A percentile compares a stretch with the other conserved stretches of the same genome.
Conservation (phyloP, 1,140 invertebrate genomes). For the Brachionus asplanchnoidis region DNA sequence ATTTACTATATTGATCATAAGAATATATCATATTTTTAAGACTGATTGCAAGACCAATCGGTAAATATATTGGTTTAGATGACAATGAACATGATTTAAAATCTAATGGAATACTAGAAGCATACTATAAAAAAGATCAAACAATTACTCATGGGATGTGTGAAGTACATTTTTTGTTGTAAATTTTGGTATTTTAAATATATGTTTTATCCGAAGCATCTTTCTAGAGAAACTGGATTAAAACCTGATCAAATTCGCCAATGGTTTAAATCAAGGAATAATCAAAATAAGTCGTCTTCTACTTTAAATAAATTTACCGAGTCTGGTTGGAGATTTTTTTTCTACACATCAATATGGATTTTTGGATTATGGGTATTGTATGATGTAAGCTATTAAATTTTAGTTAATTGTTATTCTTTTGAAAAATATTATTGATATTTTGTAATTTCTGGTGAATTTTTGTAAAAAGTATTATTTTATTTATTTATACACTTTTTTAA, state of each 20-base stretch:
- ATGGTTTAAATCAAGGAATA: not conserved
- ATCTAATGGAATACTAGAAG: not conserved
- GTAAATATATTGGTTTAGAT: not conserved
- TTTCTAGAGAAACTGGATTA: not conserved
- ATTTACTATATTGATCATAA: too few relatives aligned
- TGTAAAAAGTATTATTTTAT: too few relatives aligned
- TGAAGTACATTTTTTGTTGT: not conserved
- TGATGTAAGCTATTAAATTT: too few relatives aligned
- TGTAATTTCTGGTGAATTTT: too few relatives aligned
- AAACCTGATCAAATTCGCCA: not conserved
- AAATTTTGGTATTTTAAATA: not conserved
- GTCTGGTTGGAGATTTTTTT: slow-evolving; percentile 28
- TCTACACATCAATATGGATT: not conserved
- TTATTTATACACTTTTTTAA: too few relatives aligned
- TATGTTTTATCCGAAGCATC: not conserved
- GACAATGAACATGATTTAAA: not conserved
- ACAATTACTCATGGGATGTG: not conserved
- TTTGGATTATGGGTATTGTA: not conserved
- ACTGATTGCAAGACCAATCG: slow-evolving; percentile 9
- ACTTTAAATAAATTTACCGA: slow-evolving; percentile 20
- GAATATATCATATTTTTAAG: not conserved
- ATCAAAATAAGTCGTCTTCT: not conserved
- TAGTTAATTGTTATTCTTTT: too few relatives aligned
- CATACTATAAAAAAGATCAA: not conserved
- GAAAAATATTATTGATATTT: too few relatives aligned